A percentile compares a stretch with the other conserved stretches of the same genome.
phyloP scores from a whole-genome alignment of 2,113 vertebrate genomes.

The Pteruthius melanotis region DNA sequence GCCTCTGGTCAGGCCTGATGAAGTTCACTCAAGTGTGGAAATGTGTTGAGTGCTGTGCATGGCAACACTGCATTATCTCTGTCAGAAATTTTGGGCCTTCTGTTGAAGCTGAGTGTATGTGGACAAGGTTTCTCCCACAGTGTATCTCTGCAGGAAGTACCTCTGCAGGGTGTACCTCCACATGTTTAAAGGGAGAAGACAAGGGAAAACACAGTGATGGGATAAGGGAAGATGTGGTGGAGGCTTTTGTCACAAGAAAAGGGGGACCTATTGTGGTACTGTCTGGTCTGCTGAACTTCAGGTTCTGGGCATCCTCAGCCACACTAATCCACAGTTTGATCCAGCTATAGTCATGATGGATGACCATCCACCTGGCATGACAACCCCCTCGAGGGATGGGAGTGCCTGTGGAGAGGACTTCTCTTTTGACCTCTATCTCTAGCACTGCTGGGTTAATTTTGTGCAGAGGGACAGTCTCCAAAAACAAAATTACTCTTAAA shows the following conservation, averaged over 20 bases:
- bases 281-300: background rate
- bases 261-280: conserved; percentile 6
- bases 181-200: conserved; percentile 10
- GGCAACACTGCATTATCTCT: background rate
- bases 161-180: too few species aligned
- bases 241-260: conserved; percentile 60
- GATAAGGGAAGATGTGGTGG: background rate
- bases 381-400: background rate
- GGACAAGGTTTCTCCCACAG: background rate
- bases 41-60: background rate
- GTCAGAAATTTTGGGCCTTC: background rate
- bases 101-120: background rate
- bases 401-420: background rate
- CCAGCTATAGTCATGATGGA: background rate
- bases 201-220: background rate
- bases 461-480: background rate
- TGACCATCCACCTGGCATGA: background rate
- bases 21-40: background rate
- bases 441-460: background rate
- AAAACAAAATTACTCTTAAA: background rate
- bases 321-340: background rate
- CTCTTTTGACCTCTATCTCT: background rate
- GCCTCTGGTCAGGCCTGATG: background rate
- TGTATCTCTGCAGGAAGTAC: background rate
- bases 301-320: conserved; percentile 26